Evolutionary conservation across 2,888 invertebrate species (phyloP), one percentile per base, ranked within the genome.

Genomic region (Trimorus sp.): DNA sequence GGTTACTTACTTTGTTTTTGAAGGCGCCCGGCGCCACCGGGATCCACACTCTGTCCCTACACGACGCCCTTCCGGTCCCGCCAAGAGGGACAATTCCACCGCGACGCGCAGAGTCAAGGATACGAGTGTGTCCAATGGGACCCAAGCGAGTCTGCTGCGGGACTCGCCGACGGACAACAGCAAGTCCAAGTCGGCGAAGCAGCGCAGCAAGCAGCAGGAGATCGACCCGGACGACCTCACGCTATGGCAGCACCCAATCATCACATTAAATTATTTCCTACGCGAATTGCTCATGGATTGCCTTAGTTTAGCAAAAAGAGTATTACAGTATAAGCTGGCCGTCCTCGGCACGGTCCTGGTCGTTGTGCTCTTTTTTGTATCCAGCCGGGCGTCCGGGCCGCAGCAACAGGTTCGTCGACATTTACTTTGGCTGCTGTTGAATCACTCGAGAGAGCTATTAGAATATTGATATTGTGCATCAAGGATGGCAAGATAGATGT

Each of bases 201-300:
- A 77, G 74, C 78, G 82, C 60, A 74, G 68, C 36, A 80, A 80
- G 80, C 71, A 59, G 65, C 77, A 59, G 14, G 77, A 85, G 60
- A 84, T 90, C 84, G 90, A 92, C 83, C 81, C 89, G 36, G 91
- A 91, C 70, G 86, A 87, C 74, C 86, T 91, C 68, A 91, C 91
- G 15, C 79, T 92, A 53, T 92, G 91, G 91, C 87, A 89, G 66
- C 91, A 90, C 88, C 92, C 92, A 76, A 85, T 91, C 48, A 89
- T 86, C 54, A 92, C 91, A 36, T 84, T 92, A 59, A 89, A 89
- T 84, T 92, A 91, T 86, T 92, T 91, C 86, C 75, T 90, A 84
- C 88, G 86, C 74, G 92, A 92, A 89, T 85, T 91, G 84, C 86
- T 91, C 70, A 89, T 89, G 80, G 86, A 91, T 85, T 84, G 89